phyloP scores from a whole-genome alignment of 1,140 invertebrate genomes.

The Conus betulinus region DNA sequence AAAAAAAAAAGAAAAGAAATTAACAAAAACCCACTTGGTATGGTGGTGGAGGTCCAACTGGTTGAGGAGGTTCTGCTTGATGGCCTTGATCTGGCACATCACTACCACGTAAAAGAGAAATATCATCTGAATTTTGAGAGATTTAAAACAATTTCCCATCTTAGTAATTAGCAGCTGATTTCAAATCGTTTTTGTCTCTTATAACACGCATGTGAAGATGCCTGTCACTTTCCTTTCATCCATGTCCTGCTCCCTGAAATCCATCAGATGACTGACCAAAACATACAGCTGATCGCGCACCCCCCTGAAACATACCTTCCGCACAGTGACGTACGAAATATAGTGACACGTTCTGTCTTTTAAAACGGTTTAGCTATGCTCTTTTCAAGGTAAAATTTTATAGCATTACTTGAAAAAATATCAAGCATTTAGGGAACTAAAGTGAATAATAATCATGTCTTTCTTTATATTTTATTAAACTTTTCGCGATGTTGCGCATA shows the following conservation, averaged over 20 bases:
- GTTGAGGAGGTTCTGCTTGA: conserved; percentile 59
- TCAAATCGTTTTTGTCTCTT: background rate
- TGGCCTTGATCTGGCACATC: conserved; percentile 46
- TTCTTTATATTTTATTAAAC: background rate
- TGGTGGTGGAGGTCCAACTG: conserved; percentile 75
- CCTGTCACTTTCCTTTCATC: conserved; percentile 3
- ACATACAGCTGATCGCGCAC: conserved; percentile 44
- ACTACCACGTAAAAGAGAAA: conserved; percentile 72
- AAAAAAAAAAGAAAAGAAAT: too few species aligned
- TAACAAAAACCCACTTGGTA: conserved; percentile 67
- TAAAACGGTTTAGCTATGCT: background rate
- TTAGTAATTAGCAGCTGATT: conserved; percentile 27
- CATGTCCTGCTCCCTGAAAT: conserved; percentile 24
- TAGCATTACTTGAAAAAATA: background rate
- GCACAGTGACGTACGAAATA: conserved; percentile 18
- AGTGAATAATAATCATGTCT: background rate
- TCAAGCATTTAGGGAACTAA: background rate
- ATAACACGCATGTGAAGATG: background rate
- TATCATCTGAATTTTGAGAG: conserved; percentile 73
- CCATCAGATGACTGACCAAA: conserved; percentile 40
- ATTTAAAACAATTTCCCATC: conserved; percentile 76
- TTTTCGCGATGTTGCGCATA: background rate
- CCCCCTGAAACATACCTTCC: background rate
- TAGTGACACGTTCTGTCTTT: background rate
- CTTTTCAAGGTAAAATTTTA: background rate